These are phyloP conservation scores for Mycteria americana DNA, from an alignment of 2,797 vertebrate species.

Conservation along the genomic window DNA sequence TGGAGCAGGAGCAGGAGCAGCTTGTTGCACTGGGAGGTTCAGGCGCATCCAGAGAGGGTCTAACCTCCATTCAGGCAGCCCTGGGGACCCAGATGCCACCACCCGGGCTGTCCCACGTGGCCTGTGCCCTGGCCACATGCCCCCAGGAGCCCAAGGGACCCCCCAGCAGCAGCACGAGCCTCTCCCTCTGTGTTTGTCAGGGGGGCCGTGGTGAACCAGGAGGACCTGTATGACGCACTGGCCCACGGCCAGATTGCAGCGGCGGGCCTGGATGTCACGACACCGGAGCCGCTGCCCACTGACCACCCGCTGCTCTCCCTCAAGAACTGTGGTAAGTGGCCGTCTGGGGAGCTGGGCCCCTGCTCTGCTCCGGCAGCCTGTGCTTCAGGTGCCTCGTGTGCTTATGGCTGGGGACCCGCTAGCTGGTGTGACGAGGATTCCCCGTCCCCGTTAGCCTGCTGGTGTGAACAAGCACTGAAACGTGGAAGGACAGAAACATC, in stretches of 20 bases:
- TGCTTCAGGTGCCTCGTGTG: fast-evolving
- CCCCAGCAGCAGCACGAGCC: fast-evolving
- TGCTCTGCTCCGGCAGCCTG: fast-evolving
- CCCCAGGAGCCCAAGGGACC: fast-evolving
- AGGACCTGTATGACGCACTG: slow-evolving; percentile 87
- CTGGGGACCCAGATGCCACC: fast-evolving
- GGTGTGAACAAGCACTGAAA: no score
- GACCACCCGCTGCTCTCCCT: slow-evolving; percentile 86
- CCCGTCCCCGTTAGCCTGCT: fast-evolving
- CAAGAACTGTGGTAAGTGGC: slow-evolving; percentile 87
- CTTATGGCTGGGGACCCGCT: fast-evolving
- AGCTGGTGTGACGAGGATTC: no score
- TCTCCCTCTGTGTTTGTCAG: slow-evolving; percentile 44
- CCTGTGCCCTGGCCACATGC: fast-evolving
- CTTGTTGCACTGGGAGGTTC: fast-evolving
- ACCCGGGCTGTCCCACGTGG: fast-evolving
- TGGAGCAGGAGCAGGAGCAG: background rate
- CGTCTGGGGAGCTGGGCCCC: fast-evolving
- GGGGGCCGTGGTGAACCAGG: slow-evolving; percentile 91
- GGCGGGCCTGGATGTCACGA: slow-evolving; percentile 92
- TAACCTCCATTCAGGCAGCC: background rate
- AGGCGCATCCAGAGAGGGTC: background rate
- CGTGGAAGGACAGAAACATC: background rate
- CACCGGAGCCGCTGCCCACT: slow-evolving; percentile 89
- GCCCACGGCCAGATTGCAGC: slow-evolving; percentile 84